Evolutionary conservation across 2,888 invertebrate genomes (phyloP).

Genomic region (Rhogogaster chlorosoma): DNA sequence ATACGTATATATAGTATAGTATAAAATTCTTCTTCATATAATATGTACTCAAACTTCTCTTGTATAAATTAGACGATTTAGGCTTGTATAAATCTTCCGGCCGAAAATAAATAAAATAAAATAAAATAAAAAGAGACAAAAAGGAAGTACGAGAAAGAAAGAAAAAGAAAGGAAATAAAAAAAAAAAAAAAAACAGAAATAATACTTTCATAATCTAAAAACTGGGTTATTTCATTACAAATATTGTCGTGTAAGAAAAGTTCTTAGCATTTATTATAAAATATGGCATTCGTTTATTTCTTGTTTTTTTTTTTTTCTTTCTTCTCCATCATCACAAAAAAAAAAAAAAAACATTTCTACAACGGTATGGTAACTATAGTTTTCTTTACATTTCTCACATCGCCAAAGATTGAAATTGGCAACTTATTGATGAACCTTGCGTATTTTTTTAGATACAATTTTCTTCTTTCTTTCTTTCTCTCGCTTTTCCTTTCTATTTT

Average conservation of each 20-base stretch:
- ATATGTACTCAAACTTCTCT: not conserved
- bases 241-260: conserved; percentile 53
- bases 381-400: not conserved
- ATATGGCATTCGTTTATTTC: not conserved
- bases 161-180: no score
- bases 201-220: not conserved
- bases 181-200: not conserved
- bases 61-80: not conserved
- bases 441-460: not conserved
- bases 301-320: not conserved
- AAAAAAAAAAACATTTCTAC: no score
- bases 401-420: not conserved
- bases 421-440: conserved; percentile 17
- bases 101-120: not conserved
- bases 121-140: not conserved
- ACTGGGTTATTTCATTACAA: not conserved
- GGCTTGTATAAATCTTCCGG: not conserved
- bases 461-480: not conserved
- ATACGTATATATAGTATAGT: no score
- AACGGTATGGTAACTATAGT: not conserved
- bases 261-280: not conserved
- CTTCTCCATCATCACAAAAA: not conserved
- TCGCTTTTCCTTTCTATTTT: not conserved
- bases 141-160: no score
- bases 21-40: not conserved